Evolutionary conservation across 1,140 invertebrate genomes (phyloP).

Genomic region (Drosophila mojavensis): DNA sequence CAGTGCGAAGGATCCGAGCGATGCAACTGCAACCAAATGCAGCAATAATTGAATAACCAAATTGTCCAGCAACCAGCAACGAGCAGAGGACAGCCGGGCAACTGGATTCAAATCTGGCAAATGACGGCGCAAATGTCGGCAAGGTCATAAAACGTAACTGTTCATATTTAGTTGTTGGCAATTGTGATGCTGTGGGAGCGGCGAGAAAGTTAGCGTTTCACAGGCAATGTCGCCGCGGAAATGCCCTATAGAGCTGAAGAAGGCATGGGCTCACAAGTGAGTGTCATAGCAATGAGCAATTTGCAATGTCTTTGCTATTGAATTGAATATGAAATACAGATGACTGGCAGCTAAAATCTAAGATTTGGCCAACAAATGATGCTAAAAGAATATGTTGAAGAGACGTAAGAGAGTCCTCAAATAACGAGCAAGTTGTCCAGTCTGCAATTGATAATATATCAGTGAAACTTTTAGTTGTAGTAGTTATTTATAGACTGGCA

Average conservation of each 20-base stretch:
- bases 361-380: too few species aligned
- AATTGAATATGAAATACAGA: too few species aligned
- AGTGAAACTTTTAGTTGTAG: too few species aligned
- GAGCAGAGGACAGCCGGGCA: not conserved
- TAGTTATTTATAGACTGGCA: too few species aligned
- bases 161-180: slow-evolving; percentile 56
- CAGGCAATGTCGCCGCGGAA: not conserved
- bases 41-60: slow-evolving; percentile 70
- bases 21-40: slow-evolving; percentile 55
- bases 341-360: too few species aligned
- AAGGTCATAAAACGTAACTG: slow-evolving; percentile 71
- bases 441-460: too few species aligned
- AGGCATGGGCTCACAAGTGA: too few species aligned
- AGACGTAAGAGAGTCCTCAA: too few species aligned
- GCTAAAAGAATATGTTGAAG: too few species aligned
- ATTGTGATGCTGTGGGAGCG: slow-evolving; percentile 1
- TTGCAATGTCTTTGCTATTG: too few species aligned
- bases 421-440: too few species aligned
- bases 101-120: slow-evolving; percentile 15
- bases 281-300: too few species aligned
- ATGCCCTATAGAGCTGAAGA: not conserved
- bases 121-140: slow-evolving; percentile 56
- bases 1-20: slow-evolving; percentile 38
- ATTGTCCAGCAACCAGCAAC: slow-evolving; percentile 42
- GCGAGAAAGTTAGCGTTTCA: not conserved